Conservation (phyloP, 2,113 vertebrate species). For the Pteropus alecto region DNA sequence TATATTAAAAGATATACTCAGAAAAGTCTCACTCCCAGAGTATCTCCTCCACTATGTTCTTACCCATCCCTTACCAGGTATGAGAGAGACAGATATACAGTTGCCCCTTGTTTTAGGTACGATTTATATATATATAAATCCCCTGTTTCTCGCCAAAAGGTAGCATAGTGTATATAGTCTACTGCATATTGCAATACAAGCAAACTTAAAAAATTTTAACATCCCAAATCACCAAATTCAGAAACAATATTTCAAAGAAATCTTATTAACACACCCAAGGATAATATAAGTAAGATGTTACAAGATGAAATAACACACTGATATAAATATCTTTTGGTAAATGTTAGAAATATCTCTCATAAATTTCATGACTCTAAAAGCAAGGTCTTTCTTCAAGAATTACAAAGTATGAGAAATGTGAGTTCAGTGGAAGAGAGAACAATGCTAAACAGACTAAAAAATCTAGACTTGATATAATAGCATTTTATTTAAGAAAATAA, state of each 20-base stretch:
- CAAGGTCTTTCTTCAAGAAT: constrained; percentile 26
- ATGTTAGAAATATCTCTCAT: constrained; percentile 21
- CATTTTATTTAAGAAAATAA: neutral
- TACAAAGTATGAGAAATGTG: neutral
- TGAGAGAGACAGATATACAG: neutral
- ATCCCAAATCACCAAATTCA: neutral
- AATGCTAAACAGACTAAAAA: neutral
- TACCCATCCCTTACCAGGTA: neutral
- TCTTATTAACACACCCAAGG: neutral
- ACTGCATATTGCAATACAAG: neutral
- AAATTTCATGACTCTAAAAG: neutral
- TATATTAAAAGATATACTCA: neutral
- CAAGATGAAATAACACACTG: constrained; percentile 17
- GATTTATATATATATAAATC: no score
- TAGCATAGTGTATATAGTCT: neutral
- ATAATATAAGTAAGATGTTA: neutral
- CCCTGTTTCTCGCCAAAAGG: neutral
- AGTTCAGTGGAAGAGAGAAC: neutral
- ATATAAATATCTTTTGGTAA: neutral
- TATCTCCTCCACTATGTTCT: neutral
- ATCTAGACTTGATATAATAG: neutral
- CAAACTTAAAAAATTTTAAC: neutral
- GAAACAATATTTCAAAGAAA: constrained; percentile 23
- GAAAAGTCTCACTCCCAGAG: neutral
- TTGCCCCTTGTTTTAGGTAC: neutral